Conservation (phyloP, 2,888 invertebrate genomes). For the Drosophila neutralis region DNA sequence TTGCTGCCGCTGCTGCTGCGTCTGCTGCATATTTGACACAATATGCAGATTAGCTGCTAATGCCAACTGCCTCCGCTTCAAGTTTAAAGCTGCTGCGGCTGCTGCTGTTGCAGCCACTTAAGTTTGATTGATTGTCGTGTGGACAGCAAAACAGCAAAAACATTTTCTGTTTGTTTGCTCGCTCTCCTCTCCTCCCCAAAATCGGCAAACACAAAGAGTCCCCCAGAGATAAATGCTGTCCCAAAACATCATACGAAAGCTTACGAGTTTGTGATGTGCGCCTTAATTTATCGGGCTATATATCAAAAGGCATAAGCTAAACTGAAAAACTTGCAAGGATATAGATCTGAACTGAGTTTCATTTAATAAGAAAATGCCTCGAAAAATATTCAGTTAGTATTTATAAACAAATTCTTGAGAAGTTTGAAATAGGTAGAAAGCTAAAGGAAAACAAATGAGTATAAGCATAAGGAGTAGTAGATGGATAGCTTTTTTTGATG, state of each 20-base stretch:
- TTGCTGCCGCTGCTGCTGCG: constrained; percentile 14
- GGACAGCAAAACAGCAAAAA: constrained; percentile 2
- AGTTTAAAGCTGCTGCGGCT: constrained; percentile 19
- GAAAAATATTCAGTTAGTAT: not conserved
- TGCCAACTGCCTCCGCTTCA: constrained; percentile 35
- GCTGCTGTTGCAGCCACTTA: constrained; percentile 54
- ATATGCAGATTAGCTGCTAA: constrained; percentile 78
- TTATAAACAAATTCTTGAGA: not conserved
- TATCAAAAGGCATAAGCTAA: not conserved
- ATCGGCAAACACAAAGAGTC: constrained; percentile 7
- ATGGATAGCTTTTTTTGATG: not conserved
- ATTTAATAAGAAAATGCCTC: not conserved
- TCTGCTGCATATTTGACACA: constrained; percentile 62
- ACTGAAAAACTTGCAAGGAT: not conserved
- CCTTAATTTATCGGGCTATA: not conserved
- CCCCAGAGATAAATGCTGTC: constrained; percentile 4
- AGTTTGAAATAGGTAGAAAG: not conserved
- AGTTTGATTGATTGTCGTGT: constrained; percentile 76
- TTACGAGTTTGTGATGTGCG: not conserved
- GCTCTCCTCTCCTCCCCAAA: not conserved
- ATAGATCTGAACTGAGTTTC: not conserved
- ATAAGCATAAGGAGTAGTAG: too few species aligned
- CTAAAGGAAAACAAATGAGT: not conserved
- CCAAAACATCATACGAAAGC: not conserved
- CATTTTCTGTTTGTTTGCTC: not conserved